Conservation (phyloP, 1,140 invertebrate genomes). For the Drepana arcuata region DNA sequence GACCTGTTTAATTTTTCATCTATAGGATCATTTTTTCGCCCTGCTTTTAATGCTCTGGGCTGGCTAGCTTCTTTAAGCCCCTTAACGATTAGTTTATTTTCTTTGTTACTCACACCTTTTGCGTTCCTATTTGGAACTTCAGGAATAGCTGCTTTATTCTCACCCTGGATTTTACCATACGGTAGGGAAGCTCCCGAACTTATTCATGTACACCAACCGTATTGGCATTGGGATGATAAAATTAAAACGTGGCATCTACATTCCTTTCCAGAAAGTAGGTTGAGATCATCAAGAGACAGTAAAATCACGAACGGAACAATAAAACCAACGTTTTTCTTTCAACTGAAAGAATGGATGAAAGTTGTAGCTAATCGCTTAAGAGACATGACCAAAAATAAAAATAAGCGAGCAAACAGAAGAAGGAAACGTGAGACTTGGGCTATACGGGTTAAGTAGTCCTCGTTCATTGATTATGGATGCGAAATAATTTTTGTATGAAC, state of each 20-base stretch:
- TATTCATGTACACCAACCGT: conserved; percentile 27
- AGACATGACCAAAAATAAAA: conserved; percentile 10
- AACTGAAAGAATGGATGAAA: conserved; percentile 36
- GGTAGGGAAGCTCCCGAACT: conserved; percentile 44
- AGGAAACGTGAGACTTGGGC: conserved; percentile 40
- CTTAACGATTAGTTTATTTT: conserved; percentile 45
- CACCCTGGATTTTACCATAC: conserved; percentile 39
- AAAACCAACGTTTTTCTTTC: conserved; percentile 25
- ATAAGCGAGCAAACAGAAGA: conserved; percentile 25
- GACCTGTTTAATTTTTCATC: conserved; percentile 45
- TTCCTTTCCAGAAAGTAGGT: conserved; percentile 26
- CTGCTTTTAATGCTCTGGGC: conserved; percentile 42
- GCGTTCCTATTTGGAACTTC: conserved; percentile 51
- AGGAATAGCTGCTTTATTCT: conserved; percentile 40
- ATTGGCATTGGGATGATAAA: conserved; percentile 47
- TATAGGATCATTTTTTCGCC: conserved; percentile 42
- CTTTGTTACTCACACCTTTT: conserved; percentile 46
- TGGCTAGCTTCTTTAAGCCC: conserved; percentile 57
- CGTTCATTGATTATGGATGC: too few relatives aligned
- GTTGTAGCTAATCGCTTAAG: conserved; percentile 20
- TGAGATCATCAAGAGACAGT: conserved; percentile 13
- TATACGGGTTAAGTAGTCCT: conserved; percentile 26
- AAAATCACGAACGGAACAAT: conserved; percentile 7
- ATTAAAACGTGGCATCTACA: conserved; percentile 40
- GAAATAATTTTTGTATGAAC: too few relatives aligned